Base-by-base conservation (phyloP, 2,888 invertebrate species). In the Seira musarum region DNA sequence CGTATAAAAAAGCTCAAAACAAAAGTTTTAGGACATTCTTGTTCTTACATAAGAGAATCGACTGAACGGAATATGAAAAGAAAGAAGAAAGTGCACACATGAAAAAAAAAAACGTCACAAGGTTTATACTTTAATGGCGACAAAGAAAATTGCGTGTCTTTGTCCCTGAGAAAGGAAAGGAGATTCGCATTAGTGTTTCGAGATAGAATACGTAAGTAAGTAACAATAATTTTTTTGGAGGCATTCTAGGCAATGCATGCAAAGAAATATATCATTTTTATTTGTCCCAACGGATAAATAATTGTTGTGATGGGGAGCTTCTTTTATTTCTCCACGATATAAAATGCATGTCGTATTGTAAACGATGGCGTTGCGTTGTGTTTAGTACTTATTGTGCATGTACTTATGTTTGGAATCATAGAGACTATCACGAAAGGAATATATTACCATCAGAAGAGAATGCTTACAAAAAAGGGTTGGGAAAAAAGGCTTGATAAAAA, bases 211-310 rank as follows among this genome's bases (percentile, higher is more conserved):
- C 5, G 17, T 8, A 57, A 15, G 17, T 5, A 57, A 57, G 17
- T 57, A 57, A 57, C 57, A 57, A 57, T n/a, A 57, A 40, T 57
- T 57, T 57, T 57, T 57, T 57, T 6, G 57, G 57, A 57, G 57
- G 57, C 57, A 57, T 57, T n/a, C 57, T 10, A n/a, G 3, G 15
- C 57, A 57, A n/a, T 21, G 75, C 68, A 75, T 75, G 67, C 60
- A 75, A 79, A 24, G 64, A 73, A 72, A 79, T 79, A 79, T 79
- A 79, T 79, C 79, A 79, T 79, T 73, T 79, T 79, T 79, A 79
- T 79, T 79, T 73, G 72, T 79, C 79, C 79, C 79, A 68, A 63
- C 73, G 79, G 79, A 73, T 79, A 79, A 79, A 79, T 79, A 79
- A 79, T 79, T 79, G 73, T 79, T 79, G 68, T 79, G 72, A 73